These are phyloP conservation scores for Diprion similis DNA, from an alignment of 1,140 invertebrate species.

Conservation along the genomic window DNA sequence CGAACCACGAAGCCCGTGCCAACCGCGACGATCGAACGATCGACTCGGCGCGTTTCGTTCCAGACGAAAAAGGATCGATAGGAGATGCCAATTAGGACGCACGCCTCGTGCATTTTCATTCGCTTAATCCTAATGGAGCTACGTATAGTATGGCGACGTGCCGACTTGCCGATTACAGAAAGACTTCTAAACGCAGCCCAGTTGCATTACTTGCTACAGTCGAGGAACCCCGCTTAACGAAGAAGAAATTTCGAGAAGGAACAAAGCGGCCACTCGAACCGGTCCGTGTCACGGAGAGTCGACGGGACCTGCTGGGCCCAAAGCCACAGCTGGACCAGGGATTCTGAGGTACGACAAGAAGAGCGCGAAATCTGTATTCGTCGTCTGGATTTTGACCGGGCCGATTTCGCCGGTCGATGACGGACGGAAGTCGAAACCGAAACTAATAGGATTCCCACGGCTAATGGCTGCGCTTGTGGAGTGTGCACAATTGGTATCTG, in stretches of 20 bases:
- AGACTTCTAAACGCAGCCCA: not conserved
- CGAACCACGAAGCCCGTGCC: not conserved
- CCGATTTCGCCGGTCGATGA: no score
- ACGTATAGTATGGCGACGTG: slow-evolving; percentile 14
- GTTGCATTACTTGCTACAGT: not conserved
- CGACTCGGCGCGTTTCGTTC: not conserved
- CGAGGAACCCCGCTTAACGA: not conserved
- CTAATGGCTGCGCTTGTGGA: no score
- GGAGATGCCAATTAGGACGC: slow-evolving; percentile 10
- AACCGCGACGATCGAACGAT: not conserved
- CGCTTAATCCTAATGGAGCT: slow-evolving; percentile 17
- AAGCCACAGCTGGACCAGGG: no score
- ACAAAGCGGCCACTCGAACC: slow-evolving; percentile 24
- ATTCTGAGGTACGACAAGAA: no score
- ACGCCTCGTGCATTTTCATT: slow-evolving; percentile 11
- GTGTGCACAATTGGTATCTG: not conserved
- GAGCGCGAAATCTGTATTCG: no score
- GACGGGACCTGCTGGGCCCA: not conserved
- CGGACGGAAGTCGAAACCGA: no score
- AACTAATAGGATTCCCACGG: not conserved
- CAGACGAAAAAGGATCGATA: slow-evolving; percentile 1
- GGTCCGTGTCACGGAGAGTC: slow-evolving; percentile 21
- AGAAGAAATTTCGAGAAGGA: slow-evolving; percentile 20
- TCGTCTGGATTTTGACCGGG: no score
- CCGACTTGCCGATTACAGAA: slow-evolving; percentile 25